Evolutionary conservation across 2,888 invertebrate species (phyloP).

Genomic region (Agelastica alni): DNA sequence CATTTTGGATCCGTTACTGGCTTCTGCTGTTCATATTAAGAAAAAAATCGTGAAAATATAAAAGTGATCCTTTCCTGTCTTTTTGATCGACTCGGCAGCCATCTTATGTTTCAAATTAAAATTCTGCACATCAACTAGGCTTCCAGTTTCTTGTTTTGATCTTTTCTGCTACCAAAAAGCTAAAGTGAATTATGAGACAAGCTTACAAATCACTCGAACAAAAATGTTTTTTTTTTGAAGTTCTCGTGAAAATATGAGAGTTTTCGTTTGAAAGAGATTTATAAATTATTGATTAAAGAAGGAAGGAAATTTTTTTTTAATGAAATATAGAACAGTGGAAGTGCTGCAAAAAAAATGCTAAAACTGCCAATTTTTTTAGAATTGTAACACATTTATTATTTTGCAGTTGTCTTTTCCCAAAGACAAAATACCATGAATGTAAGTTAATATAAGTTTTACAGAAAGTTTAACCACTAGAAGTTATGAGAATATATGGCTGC

Average conservation of each 20-base stretch:
- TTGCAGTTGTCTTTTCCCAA: no score
- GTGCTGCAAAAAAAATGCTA: no score
- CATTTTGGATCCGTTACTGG: no score
- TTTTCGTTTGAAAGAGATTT: conserved; percentile 5
- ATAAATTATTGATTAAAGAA: background rate
- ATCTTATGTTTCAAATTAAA: conserved; percentile 32
- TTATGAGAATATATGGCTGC: no score
- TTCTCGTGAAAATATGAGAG: conserved; percentile 5
- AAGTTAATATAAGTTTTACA: no score
- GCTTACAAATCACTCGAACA: conserved; percentile 10
- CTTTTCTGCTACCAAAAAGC: conserved; percentile 20
- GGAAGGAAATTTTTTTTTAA: no score
- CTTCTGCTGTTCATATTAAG: conserved; percentile 1
- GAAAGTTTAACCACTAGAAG: no score
- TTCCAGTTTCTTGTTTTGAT: conserved; percentile 26
- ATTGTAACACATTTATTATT: no score
- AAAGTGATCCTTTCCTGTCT: conserved; percentile 16
- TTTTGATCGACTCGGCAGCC: conserved; percentile 16
- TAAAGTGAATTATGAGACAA: conserved; percentile 24
- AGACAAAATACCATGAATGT: no score
- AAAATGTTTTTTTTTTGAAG: conserved; percentile 8
- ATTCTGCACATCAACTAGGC: conserved; percentile 26
- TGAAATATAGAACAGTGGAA: no score
- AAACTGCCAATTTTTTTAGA: no score
- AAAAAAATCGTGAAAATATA: conserved; percentile 17